A percentile compares a stretch with the other conserved stretches of the same genome.
Evolutionary conservation across 2,113 vertebrate species (phyloP).

Genomic region (Spea multiplicata): DNA sequence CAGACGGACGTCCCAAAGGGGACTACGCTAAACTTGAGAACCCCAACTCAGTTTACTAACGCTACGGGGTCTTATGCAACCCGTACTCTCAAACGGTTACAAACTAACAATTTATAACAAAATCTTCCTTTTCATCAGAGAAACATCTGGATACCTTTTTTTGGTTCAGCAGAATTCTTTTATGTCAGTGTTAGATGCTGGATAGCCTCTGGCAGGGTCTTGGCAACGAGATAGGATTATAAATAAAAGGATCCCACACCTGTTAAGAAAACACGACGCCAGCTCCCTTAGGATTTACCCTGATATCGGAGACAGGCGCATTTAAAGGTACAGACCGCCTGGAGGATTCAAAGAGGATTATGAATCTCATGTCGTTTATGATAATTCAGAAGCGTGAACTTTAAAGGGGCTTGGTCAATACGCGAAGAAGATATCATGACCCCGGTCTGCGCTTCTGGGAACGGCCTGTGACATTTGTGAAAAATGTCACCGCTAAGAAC

Average conservation of each 20-base stretch:
- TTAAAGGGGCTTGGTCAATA: constrained; percentile 10
- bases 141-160: background rate
- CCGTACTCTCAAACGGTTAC: background rate
- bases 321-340: constrained; percentile 35
- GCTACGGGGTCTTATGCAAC: background rate
- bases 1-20: background rate
- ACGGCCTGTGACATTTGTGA: background rate
- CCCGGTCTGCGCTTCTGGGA: background rate
- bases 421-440: background rate
- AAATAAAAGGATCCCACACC: constrained; percentile 20
- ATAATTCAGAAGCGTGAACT: constrained; percentile 34
- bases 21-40: background rate
- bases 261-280: constrained; percentile 23
- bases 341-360: constrained; percentile 29
- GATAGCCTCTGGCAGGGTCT: background rate
- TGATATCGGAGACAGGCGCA: constrained; percentile 22
- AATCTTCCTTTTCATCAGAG: background rate
- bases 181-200: background rate
- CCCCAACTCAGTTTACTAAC: background rate
- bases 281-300: constrained; percentile 11
- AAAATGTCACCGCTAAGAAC: background rate
- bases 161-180: background rate
- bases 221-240: constrained; percentile 1
- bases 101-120: background rate
- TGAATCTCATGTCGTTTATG: constrained; percentile 6